Percentiles rank a stretch among this genome's conserved stretches.
Conservation (phyloP, 2,888 invertebrate genomes). For the Eupsilia transversa region DNA sequence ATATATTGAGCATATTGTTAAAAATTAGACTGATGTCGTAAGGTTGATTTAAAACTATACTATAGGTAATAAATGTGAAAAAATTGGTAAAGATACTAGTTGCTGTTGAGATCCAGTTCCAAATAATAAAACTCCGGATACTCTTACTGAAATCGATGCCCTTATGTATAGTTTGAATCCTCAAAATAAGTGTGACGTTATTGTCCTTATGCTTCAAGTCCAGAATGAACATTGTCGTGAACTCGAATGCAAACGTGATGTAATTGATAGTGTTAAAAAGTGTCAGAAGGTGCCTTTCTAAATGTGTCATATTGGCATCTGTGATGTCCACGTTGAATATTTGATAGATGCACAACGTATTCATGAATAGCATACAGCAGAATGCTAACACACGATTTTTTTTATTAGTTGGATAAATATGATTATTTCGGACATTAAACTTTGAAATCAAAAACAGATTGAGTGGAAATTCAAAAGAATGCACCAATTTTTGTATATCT, state of each 20-base stretch:
- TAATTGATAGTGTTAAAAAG: not conserved
- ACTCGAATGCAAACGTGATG: not conserved
- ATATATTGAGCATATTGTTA: not conserved
- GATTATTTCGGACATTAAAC: not conserved
- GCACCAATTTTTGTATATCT: conserved; percentile 5
- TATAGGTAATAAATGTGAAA: not conserved
- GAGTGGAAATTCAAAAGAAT: conserved; percentile 3
- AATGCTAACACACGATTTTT: not conserved
- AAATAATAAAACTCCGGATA: conserved; percentile 1
- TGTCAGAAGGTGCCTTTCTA: not conserved
- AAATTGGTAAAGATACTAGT: not conserved
- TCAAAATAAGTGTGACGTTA: conserved; percentile 18
- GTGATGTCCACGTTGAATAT: not conserved
- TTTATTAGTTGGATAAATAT: not conserved
- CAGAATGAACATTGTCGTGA: not conserved
- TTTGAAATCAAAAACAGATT: conserved; percentile 21
- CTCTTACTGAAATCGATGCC: not conserved
- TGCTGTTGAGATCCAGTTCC: conserved; percentile 24
- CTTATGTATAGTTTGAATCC: conserved; percentile 13
- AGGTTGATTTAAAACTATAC: not conserved
- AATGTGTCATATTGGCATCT: not conserved
- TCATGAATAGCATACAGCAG: not conserved
- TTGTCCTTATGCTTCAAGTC: not conserved
- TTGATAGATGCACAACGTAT: not conserved
- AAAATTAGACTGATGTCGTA: not conserved